Conservation (phyloP, 2,797 vertebrate species). For the Cyclopterus lumpus region DNA sequence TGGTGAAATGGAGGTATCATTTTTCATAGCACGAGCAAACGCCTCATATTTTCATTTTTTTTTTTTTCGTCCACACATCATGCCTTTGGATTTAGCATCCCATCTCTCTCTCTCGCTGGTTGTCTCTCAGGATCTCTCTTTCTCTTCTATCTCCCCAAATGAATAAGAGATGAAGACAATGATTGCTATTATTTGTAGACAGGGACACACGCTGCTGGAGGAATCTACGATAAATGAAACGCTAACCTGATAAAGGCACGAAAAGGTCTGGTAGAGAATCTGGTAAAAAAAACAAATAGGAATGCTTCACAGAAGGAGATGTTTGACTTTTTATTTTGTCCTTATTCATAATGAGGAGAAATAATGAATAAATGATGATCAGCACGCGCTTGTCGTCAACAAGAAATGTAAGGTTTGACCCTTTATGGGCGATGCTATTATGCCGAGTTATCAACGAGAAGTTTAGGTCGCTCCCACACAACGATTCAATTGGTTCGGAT, state of each 20-base stretch:
- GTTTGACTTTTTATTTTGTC: neutral
- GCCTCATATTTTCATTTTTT: neutral
- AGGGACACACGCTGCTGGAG: neutral
- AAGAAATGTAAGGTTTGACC: too few species aligned
- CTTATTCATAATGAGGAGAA: neutral
- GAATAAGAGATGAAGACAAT: constrained; percentile 45
- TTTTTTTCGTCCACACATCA: neutral
- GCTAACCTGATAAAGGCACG: neutral
- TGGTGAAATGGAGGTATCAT: constrained; percentile 40
- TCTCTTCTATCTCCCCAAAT: constrained; percentile 23
- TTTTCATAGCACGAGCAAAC: constrained; percentile 41
- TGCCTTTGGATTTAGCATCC: constrained; percentile 19
- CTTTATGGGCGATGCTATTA: neutral
- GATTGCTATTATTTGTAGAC: constrained; percentile 33
- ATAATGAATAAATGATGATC: neutral
- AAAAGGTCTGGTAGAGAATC: neutral
- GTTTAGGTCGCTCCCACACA: neutral
- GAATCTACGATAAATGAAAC: constrained; percentile 22
- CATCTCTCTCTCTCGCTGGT: neutral
- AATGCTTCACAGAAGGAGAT: neutral
- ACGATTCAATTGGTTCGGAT: neutral
- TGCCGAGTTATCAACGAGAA: neutral
- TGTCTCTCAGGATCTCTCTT: constrained; percentile 19
- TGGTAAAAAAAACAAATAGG: neutral
- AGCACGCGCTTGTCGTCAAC: neutral